A percentile compares a stretch with the other conserved stretches of the same genome.
Conservation (phyloP, 2,113 vertebrate species). For the Sceloporus undulatus region DNA sequence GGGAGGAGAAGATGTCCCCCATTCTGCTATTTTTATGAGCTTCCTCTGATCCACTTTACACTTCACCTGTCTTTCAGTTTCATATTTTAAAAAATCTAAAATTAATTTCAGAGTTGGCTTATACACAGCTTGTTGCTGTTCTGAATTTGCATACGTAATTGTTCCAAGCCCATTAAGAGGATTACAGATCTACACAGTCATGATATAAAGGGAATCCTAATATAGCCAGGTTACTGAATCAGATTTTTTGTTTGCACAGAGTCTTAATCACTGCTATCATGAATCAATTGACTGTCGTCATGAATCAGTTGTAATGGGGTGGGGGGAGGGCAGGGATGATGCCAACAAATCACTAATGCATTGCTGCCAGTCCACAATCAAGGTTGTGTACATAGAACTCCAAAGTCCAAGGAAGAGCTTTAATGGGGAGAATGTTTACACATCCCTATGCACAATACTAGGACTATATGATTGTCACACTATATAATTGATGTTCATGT, state of each 20-base stretch:
- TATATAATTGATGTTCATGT: slow-evolving; percentile 39
- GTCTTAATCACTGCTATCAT: neutral
- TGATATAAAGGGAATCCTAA: neutral
- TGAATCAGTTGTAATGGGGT: no score
- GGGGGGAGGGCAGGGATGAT: neutral
- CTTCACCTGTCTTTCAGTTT: neutral
- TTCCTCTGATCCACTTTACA: neutral
- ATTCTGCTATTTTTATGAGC: neutral
- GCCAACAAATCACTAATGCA: neutral
- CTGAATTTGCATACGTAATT: neutral
- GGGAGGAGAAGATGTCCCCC: neutral
- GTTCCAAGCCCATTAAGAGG: neutral
- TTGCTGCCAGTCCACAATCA: neutral
- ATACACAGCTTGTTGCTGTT: neutral
- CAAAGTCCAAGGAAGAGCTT: neutral
- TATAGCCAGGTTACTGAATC: neutral
- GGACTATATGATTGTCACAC: slow-evolving; percentile 53
- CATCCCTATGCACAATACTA: slow-evolving; percentile 31
- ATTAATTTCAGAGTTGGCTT: neutral
- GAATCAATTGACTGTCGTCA: neutral
- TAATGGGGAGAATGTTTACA: neutral
- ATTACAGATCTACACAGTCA: neutral
- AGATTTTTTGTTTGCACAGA: neutral
- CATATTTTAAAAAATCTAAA: neutral
- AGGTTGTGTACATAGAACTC: neutral